Conservation (phyloP, 2,888 invertebrate genomes). For the Ashinkailepas kermadecensis region DNA sequence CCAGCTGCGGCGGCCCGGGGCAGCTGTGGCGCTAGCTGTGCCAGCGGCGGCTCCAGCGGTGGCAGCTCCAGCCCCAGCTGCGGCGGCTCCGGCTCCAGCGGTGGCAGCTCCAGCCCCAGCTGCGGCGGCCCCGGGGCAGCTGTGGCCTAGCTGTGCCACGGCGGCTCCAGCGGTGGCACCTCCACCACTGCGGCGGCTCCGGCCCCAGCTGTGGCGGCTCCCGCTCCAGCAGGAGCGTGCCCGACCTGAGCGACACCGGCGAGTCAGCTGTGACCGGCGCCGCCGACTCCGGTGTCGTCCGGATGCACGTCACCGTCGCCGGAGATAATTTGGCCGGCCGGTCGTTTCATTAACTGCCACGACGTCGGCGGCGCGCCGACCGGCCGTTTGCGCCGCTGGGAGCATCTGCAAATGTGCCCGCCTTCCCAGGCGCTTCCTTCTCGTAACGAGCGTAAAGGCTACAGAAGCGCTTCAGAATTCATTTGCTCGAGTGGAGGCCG, state of each 20-base stretch:
- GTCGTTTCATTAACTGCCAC: constrained; percentile 10
- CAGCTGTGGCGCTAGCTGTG: too few relatives aligned
- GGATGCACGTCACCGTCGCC: too few relatives aligned
- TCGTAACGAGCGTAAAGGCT: background rate
- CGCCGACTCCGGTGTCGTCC: too few relatives aligned
- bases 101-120: background rate
- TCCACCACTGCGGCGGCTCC: background rate
- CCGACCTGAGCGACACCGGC: too few relatives aligned
- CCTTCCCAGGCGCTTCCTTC: background rate
- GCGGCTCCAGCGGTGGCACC: background rate
- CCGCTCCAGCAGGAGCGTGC: too few relatives aligned
- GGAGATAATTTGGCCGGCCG: background rate
- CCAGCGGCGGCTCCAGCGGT: too few relatives aligned
- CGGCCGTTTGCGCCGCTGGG: background rate
- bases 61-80: too few relatives aligned
- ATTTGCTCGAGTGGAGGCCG: background rate
- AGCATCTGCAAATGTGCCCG: constrained; percentile 13
- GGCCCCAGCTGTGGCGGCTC: too few relatives aligned
- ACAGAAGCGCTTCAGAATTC: background rate
- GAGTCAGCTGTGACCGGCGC: too few relatives aligned
- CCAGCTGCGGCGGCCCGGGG: too few relatives aligned
- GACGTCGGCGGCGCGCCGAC: background rate
- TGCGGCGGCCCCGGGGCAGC: too few relatives aligned
- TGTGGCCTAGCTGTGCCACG: too few relatives aligned
- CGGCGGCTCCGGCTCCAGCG: background rate